Conservation (phyloP, 1,140 invertebrate species). For the Prorops nasuta region DNA sequence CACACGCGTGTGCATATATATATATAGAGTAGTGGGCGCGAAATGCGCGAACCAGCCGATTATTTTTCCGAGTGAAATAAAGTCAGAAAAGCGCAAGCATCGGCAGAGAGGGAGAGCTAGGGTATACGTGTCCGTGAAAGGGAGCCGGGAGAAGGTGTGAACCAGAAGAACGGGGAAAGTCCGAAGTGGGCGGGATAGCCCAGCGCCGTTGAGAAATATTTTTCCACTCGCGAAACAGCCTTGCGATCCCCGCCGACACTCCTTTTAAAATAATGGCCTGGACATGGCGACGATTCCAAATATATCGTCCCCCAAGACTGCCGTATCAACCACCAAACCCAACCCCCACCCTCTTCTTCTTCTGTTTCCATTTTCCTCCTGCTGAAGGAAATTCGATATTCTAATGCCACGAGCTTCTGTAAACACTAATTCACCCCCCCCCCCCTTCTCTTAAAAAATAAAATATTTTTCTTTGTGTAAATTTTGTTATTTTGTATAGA, state of each 20-base stretch:
- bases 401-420: too few species aligned
- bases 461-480: too few species aligned
- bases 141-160: slow-evolving; percentile 2
- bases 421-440: too few species aligned
- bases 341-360: too few species aligned
- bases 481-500: too few species aligned
- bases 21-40: neutral
- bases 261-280: slow-evolving; percentile 31
- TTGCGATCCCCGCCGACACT: slow-evolving; percentile 14
- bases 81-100: slow-evolving; percentile 37
- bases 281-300: slow-evolving; percentile 37
- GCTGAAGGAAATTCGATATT: too few species aligned
- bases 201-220: slow-evolving; percentile 43
- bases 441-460: too few species aligned
- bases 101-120: slow-evolving; percentile 22
- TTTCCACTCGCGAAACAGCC: slow-evolving; percentile 36
- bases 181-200: slow-evolving; percentile 30
- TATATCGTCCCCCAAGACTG: slow-evolving; percentile 17
- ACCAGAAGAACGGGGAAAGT: slow-evolving; percentile 19
- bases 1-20: too few species aligned
- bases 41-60: slow-evolving; percentile 25
- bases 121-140: slow-evolving; percentile 31
- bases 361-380: too few species aligned
- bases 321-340: too few species aligned
- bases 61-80: slow-evolving; percentile 42